Evolutionary conservation across 2,113 vertebrate species (phyloP).

Genomic region (Natator depressus): DNA sequence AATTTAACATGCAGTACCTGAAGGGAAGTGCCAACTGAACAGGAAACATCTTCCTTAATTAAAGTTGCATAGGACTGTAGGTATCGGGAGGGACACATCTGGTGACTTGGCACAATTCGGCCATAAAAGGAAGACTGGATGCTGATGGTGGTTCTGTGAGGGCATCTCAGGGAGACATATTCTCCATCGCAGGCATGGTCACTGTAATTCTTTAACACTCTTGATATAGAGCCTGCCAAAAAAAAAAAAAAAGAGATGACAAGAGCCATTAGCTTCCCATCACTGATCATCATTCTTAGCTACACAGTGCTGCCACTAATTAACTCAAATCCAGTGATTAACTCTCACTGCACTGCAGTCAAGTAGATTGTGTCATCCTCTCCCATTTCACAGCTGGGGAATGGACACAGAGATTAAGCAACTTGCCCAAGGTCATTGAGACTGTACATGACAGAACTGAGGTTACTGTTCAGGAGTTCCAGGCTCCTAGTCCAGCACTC

Average conservation of each 20-base stretch:
- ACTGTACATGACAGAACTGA: background rate
- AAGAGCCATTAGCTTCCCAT: background rate
- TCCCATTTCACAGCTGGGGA: background rate
- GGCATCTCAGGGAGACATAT: slow-evolving; percentile 86
- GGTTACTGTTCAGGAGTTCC: background rate
- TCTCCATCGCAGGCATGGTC: slow-evolving; percentile 90
- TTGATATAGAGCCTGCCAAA: slow-evolving; percentile 86
- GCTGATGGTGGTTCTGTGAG: slow-evolving; percentile 90
- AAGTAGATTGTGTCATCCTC: background rate
- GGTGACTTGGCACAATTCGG: slow-evolving; percentile 79
- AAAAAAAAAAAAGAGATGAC: background rate
- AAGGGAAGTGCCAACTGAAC: slow-evolving; percentile 87
- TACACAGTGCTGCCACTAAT: background rate
- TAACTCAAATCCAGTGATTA: background rate
- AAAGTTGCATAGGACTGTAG: slow-evolving; percentile 72
- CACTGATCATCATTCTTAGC: background rate
- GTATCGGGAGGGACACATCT: slow-evolving; percentile 83
- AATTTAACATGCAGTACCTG: slow-evolving; percentile 78
- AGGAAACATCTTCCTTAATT: slow-evolving; percentile 82
- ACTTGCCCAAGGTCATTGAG: background rate
- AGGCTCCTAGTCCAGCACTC: background rate
- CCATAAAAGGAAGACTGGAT: slow-evolving; percentile 93
- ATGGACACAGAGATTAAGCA: background rate
- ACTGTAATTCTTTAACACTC: slow-evolving; percentile 88
- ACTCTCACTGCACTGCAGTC: background rate